Percentiles rank a stretch among this genome's conserved stretches.
Evolutionary conservation across 2,888 invertebrate species (phyloP).

Genomic region (Perizoma flavofasciatum): DNA sequence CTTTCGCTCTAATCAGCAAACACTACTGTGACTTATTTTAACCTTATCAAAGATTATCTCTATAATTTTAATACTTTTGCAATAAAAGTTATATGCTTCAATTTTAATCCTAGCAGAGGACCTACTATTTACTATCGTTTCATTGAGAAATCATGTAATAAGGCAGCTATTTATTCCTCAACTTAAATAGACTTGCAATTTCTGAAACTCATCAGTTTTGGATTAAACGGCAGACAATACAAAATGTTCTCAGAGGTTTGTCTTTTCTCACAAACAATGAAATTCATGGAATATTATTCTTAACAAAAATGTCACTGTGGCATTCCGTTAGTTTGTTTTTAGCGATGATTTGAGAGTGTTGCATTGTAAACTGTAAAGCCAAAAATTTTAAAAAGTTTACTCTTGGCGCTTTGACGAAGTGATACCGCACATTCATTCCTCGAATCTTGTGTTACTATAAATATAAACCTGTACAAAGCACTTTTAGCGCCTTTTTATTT

Average conservation of each 20-base stretch:
- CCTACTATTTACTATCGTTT: constrained; percentile 11
- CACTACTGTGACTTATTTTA: not conserved
- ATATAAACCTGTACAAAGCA: no score
- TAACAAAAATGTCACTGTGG: not conserved
- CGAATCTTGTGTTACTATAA: no score
- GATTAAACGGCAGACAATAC: constrained; percentile 47
- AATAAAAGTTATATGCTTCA: constrained; percentile 21
- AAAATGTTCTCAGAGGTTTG: constrained; percentile 62
- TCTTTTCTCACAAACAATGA: constrained; percentile 32
- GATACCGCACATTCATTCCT: no score
- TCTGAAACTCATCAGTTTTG: constrained; percentile 48
- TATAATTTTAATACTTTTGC: constrained; percentile 1
- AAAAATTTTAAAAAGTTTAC: no score
- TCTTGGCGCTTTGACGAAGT: no score
- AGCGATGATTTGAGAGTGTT: constrained; percentile 6
- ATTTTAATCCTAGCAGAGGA: constrained; percentile 10
- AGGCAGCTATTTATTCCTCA: constrained; percentile 28
- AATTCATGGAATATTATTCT: constrained; percentile 20
- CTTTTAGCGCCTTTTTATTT: no score
- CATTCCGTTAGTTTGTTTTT: constrained; percentile 24
- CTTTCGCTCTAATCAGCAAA: no score
- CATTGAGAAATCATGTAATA: not conserved
- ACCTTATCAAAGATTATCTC: constrained; percentile 10
- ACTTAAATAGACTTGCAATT: constrained; percentile 50
- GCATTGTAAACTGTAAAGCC: no score